phyloP scores from a whole-genome alignment of 1,140 invertebrate species.

The Leptopilina clavipes region DNA sequence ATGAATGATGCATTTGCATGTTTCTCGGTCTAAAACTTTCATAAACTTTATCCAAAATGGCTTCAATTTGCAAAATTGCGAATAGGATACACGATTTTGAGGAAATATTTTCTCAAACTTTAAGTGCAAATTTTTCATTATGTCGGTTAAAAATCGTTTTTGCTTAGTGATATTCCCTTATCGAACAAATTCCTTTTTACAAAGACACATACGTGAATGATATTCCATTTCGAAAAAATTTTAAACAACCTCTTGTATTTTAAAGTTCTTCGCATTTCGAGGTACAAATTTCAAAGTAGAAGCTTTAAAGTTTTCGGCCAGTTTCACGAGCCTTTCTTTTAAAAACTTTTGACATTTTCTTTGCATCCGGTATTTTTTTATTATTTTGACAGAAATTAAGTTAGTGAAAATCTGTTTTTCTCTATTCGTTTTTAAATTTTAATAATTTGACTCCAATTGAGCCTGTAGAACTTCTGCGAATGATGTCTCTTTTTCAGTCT shows the following conservation, averaged over 20 bases:
- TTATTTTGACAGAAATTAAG: background rate
- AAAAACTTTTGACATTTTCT: too few relatives aligned
- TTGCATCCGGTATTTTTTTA: background rate
- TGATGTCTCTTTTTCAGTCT: too few relatives aligned
- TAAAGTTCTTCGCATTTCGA: slow-evolving; percentile 7
- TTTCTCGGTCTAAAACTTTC: slow-evolving; percentile 29
- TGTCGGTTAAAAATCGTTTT: slow-evolving; percentile 35
- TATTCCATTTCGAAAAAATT: slow-evolving; percentile 27
- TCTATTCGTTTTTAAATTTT: too few relatives aligned
- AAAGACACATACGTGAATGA: slow-evolving; percentile 35
- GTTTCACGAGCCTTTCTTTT: too few relatives aligned
- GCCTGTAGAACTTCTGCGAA: too few relatives aligned
- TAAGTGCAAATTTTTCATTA: slow-evolving; percentile 32
- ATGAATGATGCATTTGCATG: slow-evolving; percentile 30
- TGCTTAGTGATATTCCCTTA: slow-evolving; percentile 19
- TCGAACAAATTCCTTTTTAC: slow-evolving; percentile 33
- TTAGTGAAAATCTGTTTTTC: background rate
- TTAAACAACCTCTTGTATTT: slow-evolving; percentile 15
- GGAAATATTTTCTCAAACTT: slow-evolving; percentile 23
- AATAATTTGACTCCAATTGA: too few relatives aligned
- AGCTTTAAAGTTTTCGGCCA: too few relatives aligned
- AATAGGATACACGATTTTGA: slow-evolving; percentile 9
- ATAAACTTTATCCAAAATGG: slow-evolving; percentile 35
- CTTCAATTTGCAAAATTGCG: slow-evolving; percentile 37
- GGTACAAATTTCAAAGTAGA: too few relatives aligned